phyloP scores from a whole-genome alignment of 23 tunicate genomes.

The Ascidia mentula region DNA sequence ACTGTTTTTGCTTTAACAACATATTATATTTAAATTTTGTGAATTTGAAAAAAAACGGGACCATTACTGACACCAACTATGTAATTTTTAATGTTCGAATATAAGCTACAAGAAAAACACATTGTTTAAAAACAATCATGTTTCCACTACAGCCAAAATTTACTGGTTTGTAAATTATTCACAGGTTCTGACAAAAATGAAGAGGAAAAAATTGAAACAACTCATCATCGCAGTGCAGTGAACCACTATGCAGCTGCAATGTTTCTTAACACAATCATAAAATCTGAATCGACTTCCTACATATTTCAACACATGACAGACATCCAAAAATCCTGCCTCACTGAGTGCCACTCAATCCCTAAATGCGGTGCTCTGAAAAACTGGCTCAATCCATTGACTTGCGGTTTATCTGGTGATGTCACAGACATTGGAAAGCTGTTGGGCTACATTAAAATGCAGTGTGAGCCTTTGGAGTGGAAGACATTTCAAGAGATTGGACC shows the following conservation, averaged over 20 bases:
- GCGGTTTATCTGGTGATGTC: background rate
- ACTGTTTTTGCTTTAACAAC: no score
- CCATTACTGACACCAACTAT: no score
- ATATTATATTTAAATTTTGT: no score
- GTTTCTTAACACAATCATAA: conserved; percentile 25
- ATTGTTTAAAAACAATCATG: no score
- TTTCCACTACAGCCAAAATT: no score
- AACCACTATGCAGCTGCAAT: conserved; percentile 55
- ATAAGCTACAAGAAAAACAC: no score
- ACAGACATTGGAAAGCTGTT: conserved; percentile 39
- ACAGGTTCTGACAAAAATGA: conserved; percentile 10
- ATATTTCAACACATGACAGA: conserved; percentile 23
- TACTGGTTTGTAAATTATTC: no score
- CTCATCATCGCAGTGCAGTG: conserved; percentile 49
- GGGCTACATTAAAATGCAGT: conserved; percentile 23
- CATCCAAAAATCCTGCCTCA: conserved; percentile 23
- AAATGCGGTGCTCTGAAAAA: conserved; percentile 32
- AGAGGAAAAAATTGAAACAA: conserved; percentile 3
- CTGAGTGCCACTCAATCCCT: conserved; percentile 20
- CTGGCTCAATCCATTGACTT: conserved; percentile 57
- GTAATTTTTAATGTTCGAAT: no score
- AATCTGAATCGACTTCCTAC: conserved; percentile 41
- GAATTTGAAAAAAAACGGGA: no score
- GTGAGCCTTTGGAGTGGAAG: conserved; percentile 61
- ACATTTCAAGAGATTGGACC: conserved; percentile 62